Percentiles rank a stretch among this genome's conserved stretches.
phyloP scores from a whole-genome alignment of 2,888 invertebrate genomes.

The Strigamia crassipes region DNA sequence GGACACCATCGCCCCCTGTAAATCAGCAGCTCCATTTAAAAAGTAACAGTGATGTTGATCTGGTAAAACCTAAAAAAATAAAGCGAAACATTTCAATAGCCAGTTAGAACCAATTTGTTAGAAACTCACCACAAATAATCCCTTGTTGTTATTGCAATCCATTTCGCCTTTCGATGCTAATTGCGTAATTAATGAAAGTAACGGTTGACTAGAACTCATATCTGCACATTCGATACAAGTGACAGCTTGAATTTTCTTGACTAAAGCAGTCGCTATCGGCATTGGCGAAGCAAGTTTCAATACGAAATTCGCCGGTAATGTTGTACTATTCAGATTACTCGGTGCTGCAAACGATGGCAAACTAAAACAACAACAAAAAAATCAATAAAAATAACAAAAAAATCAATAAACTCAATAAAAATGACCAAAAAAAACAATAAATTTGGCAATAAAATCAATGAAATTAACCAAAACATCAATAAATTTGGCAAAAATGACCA shows the following conservation, averaged over 20 bases:
- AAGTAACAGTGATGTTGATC: constrained; percentile 95
- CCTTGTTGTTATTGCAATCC: constrained; percentile 73
- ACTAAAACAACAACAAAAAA: constrained; percentile 60
- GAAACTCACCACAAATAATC: constrained; percentile 78
- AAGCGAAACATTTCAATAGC: neutral
- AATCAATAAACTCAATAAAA: neutral
- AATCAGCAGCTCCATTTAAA: constrained; percentile 73
- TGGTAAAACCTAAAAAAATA: constrained; percentile 72
- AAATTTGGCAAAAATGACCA: too few species aligned
- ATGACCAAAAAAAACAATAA: too few species aligned
- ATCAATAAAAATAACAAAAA: too few species aligned
- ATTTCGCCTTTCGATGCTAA: constrained; percentile 75
- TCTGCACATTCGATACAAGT: constrained; percentile 65
- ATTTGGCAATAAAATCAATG: too few species aligned
- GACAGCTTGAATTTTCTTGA: constrained; percentile 68
- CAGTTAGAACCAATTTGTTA: neutral
- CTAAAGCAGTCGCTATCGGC: constrained; percentile 79
- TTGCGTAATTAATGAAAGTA: constrained; percentile 78
- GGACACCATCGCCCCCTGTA: constrained; percentile 76
- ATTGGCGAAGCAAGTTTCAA: constrained; percentile 80
- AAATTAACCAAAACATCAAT: too few species aligned
- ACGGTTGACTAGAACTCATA: constrained; percentile 66
- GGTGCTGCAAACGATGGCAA: constrained; percentile 79
- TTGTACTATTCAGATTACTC: constrained; percentile 81
- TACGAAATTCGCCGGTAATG: constrained; percentile 88